Percentiles rank a stretch among this genome's conserved stretches.
phyloP scores from a whole-genome alignment of 2,888 invertebrate species.

The Campoletis raptor region DNA sequence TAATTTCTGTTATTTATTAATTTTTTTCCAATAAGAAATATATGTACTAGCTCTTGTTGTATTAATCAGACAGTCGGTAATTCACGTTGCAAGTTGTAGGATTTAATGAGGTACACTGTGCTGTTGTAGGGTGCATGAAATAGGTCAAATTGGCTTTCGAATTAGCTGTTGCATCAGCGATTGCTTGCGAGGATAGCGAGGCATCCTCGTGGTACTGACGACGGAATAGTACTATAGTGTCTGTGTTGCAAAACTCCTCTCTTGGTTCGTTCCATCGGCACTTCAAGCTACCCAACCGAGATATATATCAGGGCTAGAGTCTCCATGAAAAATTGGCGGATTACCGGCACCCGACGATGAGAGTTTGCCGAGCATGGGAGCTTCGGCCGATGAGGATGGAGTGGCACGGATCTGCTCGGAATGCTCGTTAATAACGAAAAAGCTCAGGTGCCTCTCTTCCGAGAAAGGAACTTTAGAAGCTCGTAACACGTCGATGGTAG shows the following conservation, averaged over 20 bases:
- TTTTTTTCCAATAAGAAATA: too few relatives aligned
- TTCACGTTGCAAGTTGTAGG: neutral
- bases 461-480: constrained; percentile 47
- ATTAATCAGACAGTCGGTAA: neutral
- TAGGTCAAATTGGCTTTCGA: constrained; percentile 24
- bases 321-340: constrained; percentile 68
- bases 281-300: constrained; percentile 12
- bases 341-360: constrained; percentile 60
- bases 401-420: constrained; percentile 56
- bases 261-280: constrained; percentile 7
- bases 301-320: constrained; percentile 51
- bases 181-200: neutral
- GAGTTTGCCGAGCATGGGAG: constrained; percentile 57
- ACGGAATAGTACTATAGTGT: constrained; percentile 2
- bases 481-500: constrained; percentile 24
- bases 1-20: neutral
- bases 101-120: neutral
- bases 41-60: neutral
- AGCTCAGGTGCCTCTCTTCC: constrained; percentile 59
- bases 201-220: constrained; percentile 18
- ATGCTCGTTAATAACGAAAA: constrained; percentile 67
- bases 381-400: constrained; percentile 64
- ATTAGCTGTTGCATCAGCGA: constrained; percentile 38
- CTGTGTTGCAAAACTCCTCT: constrained; percentile 14
- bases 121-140: constrained; percentile 1